phyloP scores from a whole-genome alignment of 2,888 invertebrate genomes.

The Adelphocoris suturalis region DNA sequence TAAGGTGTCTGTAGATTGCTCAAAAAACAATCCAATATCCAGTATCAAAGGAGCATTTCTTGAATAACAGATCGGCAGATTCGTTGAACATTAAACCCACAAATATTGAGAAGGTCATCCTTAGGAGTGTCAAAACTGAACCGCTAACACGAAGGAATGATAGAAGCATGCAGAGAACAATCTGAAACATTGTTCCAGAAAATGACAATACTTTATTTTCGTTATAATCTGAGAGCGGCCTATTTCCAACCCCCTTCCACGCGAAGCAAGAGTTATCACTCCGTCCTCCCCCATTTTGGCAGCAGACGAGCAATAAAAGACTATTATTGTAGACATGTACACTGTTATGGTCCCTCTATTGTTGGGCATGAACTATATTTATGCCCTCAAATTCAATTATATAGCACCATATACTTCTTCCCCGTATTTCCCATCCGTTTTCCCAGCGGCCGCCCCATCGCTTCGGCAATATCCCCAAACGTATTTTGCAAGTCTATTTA shows the following conservation, averaged over 20 bases:
- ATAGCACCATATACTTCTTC: slow-evolving; percentile 65
- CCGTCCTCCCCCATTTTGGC: slow-evolving; percentile 47
- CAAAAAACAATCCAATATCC: no score
- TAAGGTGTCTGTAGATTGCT: no score
- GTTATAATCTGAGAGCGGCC: slow-evolving; percentile 19
- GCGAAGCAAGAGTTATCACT: slow-evolving; percentile 32
- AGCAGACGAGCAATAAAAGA: slow-evolving; percentile 70
- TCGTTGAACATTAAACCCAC: no score
- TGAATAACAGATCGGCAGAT: no score
- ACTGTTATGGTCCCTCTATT: slow-evolving; percentile 70
- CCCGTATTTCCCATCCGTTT: not conserved
- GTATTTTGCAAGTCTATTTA: slow-evolving; percentile 70
- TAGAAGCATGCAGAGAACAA: not conserved
- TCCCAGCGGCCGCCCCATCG: not conserved
- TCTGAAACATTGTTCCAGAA: slow-evolving; percentile 32
- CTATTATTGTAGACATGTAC: slow-evolving; percentile 72
- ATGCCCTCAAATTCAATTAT: slow-evolving; percentile 72
- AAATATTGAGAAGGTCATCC: no score
- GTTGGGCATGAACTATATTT: slow-evolving; percentile 70
- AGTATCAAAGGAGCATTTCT: no score
- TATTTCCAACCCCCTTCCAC: slow-evolving; percentile 29
- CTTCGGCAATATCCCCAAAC: slow-evolving; percentile 58
- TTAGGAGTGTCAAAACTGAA: no score
- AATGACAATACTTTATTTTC: slow-evolving; percentile 6
- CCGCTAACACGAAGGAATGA: not conserved